phyloP scores from a whole-genome alignment of 2,113 vertebrate genomes.

The Eleginops maclovinus region DNA sequence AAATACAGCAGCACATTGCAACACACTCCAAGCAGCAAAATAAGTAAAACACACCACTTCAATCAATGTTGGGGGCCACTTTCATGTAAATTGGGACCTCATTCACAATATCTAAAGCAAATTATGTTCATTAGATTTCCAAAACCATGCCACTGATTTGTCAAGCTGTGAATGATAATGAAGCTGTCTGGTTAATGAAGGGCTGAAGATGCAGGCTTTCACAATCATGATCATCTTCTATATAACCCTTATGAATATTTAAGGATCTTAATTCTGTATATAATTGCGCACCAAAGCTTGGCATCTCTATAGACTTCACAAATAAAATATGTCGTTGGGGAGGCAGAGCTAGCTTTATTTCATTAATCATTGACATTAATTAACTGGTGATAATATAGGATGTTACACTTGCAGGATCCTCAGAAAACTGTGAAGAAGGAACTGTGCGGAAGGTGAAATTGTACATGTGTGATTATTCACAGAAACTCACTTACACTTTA shows the following conservation, averaged over 20 bases:
- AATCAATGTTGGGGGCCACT: conserved; percentile 70
- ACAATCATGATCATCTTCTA: conserved; percentile 80
- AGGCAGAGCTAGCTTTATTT: conserved; percentile 73
- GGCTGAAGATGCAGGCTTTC: conserved; percentile 74
- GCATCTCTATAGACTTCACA: conserved; percentile 75
- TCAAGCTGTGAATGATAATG: conserved; percentile 84
- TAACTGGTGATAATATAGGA: conserved; percentile 77
- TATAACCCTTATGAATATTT: conserved; percentile 82
- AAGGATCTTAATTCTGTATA: conserved; percentile 79
- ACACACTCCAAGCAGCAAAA: conserved; percentile 43
- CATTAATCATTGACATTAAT: conserved; percentile 82
- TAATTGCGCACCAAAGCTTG: conserved; percentile 78
- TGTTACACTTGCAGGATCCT: conserved; percentile 72
- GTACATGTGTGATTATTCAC: conserved; percentile 41
- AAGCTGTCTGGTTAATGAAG: conserved; percentile 80
- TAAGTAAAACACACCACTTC: conserved; percentile 67
- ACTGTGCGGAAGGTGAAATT: conserved; percentile 57
- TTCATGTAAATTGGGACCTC: conserved; percentile 76
- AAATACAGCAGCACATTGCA: conserved; percentile 1
- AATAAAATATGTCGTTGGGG: conserved; percentile 76
- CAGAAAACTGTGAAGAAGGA: conserved; percentile 60
- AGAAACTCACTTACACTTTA: conserved; percentile 41
- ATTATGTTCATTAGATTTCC: conserved; percentile 80
- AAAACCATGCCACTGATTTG: conserved; percentile 78
- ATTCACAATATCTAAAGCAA: conserved; percentile 78